Evolutionary conservation across 2,888 invertebrate species (phyloP).

Genomic region (Clunio marinus): DNA sequence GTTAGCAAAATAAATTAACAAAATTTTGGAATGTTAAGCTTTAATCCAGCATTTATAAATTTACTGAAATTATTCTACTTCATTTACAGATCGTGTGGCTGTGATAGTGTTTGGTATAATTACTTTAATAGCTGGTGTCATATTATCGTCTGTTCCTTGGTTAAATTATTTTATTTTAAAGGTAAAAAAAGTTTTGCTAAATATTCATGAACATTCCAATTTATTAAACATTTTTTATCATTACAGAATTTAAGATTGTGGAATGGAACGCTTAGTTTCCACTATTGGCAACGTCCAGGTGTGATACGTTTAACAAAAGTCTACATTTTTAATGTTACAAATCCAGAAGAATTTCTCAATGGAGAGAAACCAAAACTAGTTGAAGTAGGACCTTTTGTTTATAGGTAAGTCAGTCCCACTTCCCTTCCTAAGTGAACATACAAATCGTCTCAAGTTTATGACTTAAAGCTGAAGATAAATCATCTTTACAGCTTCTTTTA

Average conservation of each 20-base stretch:
- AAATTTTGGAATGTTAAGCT: too few species aligned
- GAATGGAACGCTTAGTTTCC: slow-evolving; percentile 81
- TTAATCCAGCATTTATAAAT: too few species aligned
- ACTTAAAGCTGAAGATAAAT: too few species aligned
- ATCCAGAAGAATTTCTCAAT: slow-evolving; percentile 71
- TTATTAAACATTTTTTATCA: slow-evolving; percentile 39
- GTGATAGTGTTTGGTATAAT: slow-evolving; percentile 75
- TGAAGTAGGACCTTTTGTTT: slow-evolving; percentile 82
- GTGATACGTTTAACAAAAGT: slow-evolving; percentile 78
- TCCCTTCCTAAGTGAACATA: too few species aligned
- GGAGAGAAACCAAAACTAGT: slow-evolving; percentile 77
- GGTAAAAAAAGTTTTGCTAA: slow-evolving; percentile 53
- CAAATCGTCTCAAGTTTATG: too few species aligned
- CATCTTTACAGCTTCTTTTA: too few species aligned
- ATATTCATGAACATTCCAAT: neutral
- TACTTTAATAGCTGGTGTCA: slow-evolving; percentile 69
- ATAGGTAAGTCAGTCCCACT: slow-evolving; percentile 65
- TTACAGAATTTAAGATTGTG: slow-evolving; percentile 75
- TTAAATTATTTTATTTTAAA: slow-evolving; percentile 80
- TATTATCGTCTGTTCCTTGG: slow-evolving; percentile 82
- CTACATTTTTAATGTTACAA: slow-evolving; percentile 85
- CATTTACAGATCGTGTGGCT: slow-evolving; percentile 71
- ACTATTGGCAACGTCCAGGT: slow-evolving; percentile 85
- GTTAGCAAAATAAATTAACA: too few species aligned
- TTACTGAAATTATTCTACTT: too few species aligned